A percentile compares a stretch with the other conserved stretches of the same genome.
Conservation (phyloP, 2,113 vertebrate species). For the Ochotona princeps region DNA sequence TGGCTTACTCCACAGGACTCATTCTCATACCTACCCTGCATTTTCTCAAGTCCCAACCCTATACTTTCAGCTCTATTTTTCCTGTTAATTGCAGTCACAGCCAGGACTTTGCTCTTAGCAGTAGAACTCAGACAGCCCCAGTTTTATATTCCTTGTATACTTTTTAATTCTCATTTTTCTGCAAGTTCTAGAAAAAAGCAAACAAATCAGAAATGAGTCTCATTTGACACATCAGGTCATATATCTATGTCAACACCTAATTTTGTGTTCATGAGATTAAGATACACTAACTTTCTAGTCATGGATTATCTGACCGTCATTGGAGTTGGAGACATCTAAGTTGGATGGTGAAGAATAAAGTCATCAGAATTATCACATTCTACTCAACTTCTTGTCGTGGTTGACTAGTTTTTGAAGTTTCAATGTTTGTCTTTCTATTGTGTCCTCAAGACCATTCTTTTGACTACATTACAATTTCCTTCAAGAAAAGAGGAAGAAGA, state of each 20-base stretch:
- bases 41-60: not conserved
- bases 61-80: not conserved
- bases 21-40: not conserved
- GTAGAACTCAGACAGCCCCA: not conserved
- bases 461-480: not conserved
- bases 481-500: too few species aligned
- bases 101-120: not conserved
- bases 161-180: not conserved
- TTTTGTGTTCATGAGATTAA: not conserved
- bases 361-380: accelerated
- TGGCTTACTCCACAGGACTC: not conserved
- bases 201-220: not conserved
- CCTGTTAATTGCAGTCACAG: not conserved
- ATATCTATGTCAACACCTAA: not conserved
- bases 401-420: not conserved
- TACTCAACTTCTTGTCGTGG: not conserved
- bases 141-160: not conserved
- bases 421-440: not conserved
- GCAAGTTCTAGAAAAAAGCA: not conserved
- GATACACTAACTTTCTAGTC: not conserved
- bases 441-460: not conserved
- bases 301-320: accelerated
- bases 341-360: not conserved
- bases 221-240: not conserved
- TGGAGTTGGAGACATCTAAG: not conserved